Base-by-base conservation (phyloP, 2,888 invertebrate species). In the Ellobium chinense region DNA sequence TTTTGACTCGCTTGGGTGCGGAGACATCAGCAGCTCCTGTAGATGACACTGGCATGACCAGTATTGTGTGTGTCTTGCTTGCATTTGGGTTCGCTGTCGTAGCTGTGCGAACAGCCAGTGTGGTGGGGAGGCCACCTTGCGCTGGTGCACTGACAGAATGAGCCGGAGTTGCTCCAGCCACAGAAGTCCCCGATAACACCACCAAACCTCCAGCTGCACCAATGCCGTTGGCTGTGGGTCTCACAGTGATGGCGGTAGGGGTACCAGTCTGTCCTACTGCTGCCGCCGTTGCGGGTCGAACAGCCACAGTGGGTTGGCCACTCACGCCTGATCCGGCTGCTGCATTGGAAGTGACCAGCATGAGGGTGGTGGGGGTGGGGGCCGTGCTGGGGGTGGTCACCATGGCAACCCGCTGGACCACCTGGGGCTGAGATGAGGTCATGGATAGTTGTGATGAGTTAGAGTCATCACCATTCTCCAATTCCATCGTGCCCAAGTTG, bases 1-100 rank as follows among this genome's bases (percentile, higher is more conserved):
- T 87, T 72, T 90, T 90, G 66, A 89, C 85, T 81, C 90, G 80
- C 82, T 90, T 90, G 36, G 88, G 82, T 7, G 88, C 88, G 62
- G 86, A 84, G 18, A 85, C 86, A 54, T 85, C 87, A 14, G 81
- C 46, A 24, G 73, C 27, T 24, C 75, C 79, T 24, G 85, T 85
- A 58, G 88, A 88, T 18, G 90, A 88, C 34, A 89, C 88, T 12
- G 90, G 90, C 90, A 90, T 90, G 34, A 90, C 89, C 75, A 90
- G 88, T 73, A 90, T 89, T 65, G 90, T 90, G 82, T 90, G 89
- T 69, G 89, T 88, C 69, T 89, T 89, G 66, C 84, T 86, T 58
- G 88, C 79, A 36, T 83, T 82, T 18, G 85, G 85, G 36, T 73
- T 79, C 39, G 83, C 82, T 5, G 87, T 82, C 29, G 86, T 81